phyloP scores from a whole-genome alignment of 2,113 vertebrate genomes.

The Chloropsis cyanopogon region DNA sequence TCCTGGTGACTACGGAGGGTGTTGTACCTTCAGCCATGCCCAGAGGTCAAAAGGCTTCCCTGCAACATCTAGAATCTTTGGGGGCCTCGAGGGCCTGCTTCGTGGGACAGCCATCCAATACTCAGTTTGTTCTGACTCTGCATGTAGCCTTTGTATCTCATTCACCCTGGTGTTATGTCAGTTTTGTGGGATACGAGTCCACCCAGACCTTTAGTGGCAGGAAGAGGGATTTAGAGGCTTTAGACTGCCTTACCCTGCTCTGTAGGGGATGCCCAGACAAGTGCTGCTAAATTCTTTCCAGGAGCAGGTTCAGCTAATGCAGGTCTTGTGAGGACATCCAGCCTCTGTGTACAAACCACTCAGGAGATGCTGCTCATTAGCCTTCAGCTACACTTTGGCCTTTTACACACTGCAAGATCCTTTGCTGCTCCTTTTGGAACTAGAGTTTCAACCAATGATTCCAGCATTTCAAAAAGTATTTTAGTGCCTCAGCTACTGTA shows the following conservation, averaged over 20 bases:
- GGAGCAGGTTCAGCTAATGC: neutral
- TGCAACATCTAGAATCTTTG: neutral
- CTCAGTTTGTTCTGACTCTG: neutral
- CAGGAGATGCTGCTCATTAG: neutral
- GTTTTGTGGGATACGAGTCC: neutral
- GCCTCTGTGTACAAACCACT: accelerated
- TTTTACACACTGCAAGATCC: neutral
- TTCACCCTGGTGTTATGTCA: neutral
- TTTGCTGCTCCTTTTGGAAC: neutral
- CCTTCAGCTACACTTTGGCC: neutral
- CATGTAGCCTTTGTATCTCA: neutral
- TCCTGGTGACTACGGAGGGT: accelerated
- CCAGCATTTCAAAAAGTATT: neutral
- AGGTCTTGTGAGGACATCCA: neutral
- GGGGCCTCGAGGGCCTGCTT: accelerated
- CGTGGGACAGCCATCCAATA: neutral
- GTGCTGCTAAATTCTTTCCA: neutral
- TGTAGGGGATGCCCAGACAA: neutral
- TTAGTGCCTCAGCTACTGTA: neutral
- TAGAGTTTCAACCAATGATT: neutral
- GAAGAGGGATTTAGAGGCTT: neutral
- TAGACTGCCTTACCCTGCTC: neutral
- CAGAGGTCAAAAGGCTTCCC: neutral
- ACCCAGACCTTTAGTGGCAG: neutral
- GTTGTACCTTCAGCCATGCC: neutral